Percentiles rank a stretch among this genome's conserved stretches.
Conservation (phyloP, 2,888 invertebrate species). For the Gandaritis pyraliata region DNA sequence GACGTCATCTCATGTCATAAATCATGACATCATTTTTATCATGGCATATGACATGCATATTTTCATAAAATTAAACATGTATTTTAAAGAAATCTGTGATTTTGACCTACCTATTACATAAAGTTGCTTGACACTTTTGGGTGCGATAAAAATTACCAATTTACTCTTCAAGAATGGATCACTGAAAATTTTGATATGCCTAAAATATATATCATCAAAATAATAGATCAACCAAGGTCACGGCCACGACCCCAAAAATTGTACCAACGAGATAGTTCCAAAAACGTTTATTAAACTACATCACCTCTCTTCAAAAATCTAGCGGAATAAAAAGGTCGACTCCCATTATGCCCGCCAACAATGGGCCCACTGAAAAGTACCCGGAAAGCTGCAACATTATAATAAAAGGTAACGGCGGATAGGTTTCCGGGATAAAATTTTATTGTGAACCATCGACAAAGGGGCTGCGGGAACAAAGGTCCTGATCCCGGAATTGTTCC, state of each 20-base stretch:
- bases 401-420: slow-evolving; percentile 83
- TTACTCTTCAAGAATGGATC: too few relatives aligned
- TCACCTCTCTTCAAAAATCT: slow-evolving; percentile 65
- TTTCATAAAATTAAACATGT: not conserved
- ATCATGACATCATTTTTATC: not conserved
- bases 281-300: slow-evolving; percentile 31
- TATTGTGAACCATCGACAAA: slow-evolving; percentile 79
- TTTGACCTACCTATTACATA: too few relatives aligned
- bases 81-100: too few relatives aligned
- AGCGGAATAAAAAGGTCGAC: slow-evolving; percentile 77
- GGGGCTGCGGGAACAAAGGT: slow-evolving; percentile 55
- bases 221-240: slow-evolving; percentile 2
- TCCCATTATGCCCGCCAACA: slow-evolving; percentile 73
- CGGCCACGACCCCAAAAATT: not conserved
- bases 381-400: slow-evolving; percentile 80
- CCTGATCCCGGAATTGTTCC: slow-evolving; percentile 47
- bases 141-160: too few relatives aligned
- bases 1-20: slow-evolving; percentile 17
- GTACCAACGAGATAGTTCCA: slow-evolving; percentile 27
- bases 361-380: slow-evolving; percentile 72
- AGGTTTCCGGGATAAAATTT: slow-evolving; percentile 81
- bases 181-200: too few relatives aligned
- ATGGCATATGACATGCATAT: not conserved
- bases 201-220: too few relatives aligned
- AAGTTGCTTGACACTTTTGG: too few relatives aligned